phyloP scores from a whole-genome alignment of 1,140 invertebrate species.

The Drosophila azteca region DNA sequence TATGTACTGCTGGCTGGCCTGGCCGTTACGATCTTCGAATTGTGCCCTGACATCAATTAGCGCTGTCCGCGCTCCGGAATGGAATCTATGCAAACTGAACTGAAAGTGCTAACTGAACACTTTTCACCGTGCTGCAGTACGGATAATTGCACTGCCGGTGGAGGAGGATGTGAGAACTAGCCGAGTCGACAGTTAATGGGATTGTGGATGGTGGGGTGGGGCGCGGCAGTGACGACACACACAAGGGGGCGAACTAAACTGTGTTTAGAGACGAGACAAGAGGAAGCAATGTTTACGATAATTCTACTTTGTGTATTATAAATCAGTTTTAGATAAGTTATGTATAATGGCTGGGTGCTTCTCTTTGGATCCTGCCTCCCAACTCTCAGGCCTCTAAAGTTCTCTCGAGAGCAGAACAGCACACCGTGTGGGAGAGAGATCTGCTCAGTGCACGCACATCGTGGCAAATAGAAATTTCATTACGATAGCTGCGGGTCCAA shows the following conservation, averaged over 20 bases:
- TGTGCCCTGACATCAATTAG: slow-evolving; percentile 34
- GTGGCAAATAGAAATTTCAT: slow-evolving; percentile 72
- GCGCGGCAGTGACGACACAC: too few species aligned
- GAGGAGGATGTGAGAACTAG: slow-evolving; percentile 3
- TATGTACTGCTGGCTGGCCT: slow-evolving; percentile 15
- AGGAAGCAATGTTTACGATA: too few species aligned
- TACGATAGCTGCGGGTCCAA: slow-evolving; percentile 61
- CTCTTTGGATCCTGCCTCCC: too few species aligned
- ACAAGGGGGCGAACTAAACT: too few species aligned
- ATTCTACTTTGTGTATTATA: too few species aligned
- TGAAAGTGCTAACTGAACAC: slow-evolving; percentile 25
- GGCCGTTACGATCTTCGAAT: slow-evolving; percentile 2
- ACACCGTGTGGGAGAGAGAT: not conserved
- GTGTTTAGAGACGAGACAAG: too few species aligned
- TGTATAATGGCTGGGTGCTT: too few species aligned
- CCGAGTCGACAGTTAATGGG: slow-evolving; percentile 14
- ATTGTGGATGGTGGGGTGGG: too few species aligned
- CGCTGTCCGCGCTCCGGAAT: not conserved
- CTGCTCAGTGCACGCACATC: slow-evolving; percentile 39
- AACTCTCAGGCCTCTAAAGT: slow-evolving; percentile 1
- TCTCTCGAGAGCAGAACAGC: slow-evolving; percentile 7
- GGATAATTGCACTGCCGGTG: slow-evolving; percentile 1
- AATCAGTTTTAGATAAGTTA: too few species aligned
- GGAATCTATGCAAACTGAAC: slow-evolving; percentile 3
- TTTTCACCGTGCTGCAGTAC: slow-evolving; percentile 9